Percentiles rank a stretch among this genome's conserved stretches.
phyloP scores from a whole-genome alignment of 2,888 invertebrate genomes.

The Lacanobia oleracea region DNA sequence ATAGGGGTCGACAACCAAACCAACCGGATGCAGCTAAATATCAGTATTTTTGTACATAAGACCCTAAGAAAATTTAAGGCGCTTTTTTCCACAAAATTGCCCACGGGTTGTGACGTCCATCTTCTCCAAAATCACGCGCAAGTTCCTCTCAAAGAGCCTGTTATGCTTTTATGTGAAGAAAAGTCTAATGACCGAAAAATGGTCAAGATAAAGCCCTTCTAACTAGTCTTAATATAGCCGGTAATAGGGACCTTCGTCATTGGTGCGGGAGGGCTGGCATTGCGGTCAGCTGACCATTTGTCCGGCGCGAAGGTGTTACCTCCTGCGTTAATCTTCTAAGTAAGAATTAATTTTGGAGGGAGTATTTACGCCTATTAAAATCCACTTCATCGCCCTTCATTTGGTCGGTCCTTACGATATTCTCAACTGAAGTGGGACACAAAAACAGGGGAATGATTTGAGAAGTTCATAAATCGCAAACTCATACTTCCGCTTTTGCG shows the following conservation, averaged over 20 bases:
- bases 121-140: not conserved
- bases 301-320: slow-evolving; percentile 6
- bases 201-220: slow-evolving; percentile 1
- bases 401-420: not conserved
- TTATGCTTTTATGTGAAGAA: slow-evolving; percentile 7
- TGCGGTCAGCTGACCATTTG: slow-evolving; percentile 22
- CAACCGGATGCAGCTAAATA: too few species aligned
- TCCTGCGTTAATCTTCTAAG: slow-evolving; percentile 11
- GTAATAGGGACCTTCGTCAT: slow-evolving; percentile 6
- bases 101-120: not conserved
- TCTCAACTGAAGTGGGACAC: not conserved
- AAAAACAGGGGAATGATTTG: not conserved
- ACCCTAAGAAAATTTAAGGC: too few species aligned
- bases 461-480: not conserved
- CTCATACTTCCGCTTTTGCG: not conserved
- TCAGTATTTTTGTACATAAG: too few species aligned
- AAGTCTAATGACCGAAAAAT: slow-evolving; percentile 34
- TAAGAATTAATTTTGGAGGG: slow-evolving; percentile 12
- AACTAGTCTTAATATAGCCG: slow-evolving; percentile 34
- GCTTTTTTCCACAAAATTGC: not conserved
- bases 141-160: not conserved
- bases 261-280: slow-evolving; percentile 31
- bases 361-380: slow-evolving; percentile 14
- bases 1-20: too few species aligned
- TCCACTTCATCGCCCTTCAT: slow-evolving; percentile 18